Conservation (phyloP, 2,888 invertebrate genomes). For the Polymixis flavicincta region DNA sequence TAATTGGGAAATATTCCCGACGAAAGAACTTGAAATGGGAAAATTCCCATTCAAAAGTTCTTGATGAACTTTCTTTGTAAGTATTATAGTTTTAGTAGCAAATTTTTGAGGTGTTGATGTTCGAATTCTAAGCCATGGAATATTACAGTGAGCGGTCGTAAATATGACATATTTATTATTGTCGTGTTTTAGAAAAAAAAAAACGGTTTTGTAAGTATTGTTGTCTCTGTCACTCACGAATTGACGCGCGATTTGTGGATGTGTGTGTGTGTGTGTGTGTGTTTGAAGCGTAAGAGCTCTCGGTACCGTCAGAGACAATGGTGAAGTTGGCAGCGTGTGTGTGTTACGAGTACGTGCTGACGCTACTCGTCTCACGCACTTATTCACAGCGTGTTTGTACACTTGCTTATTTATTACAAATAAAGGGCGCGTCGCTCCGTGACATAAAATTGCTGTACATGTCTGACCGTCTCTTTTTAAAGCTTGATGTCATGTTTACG, state of each 20-base stretch:
- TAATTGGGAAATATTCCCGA: slow-evolving; percentile 41
- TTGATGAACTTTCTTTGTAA: slow-evolving; percentile 49
- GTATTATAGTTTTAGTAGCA: slow-evolving; percentile 54
- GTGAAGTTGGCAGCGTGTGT: not conserved
- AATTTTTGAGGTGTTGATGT: slow-evolving; percentile 20
- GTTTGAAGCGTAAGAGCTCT: not conserved
- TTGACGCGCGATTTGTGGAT: not conserved
- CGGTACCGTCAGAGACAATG: not conserved
- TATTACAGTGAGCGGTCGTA: not conserved
- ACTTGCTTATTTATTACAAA: not conserved
- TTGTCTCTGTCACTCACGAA: not conserved
- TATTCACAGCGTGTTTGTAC: not conserved
- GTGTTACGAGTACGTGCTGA: not conserved
- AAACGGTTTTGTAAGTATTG: not conserved
- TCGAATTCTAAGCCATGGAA: slow-evolving; percentile 34
- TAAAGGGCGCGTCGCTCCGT: not conserved
- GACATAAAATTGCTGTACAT: not conserved
- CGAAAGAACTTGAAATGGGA: slow-evolving; percentile 50
- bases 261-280: no score
- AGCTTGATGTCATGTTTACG: not conserved
- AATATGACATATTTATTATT: not conserved
- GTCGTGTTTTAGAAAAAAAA: not conserved
- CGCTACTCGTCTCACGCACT: not conserved
- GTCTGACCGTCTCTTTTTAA: no score
- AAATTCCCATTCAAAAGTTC: slow-evolving; percentile 60